Evolutionary conservation across 2,797 vertebrate species (phyloP).

Genomic region (Acipenser transmontanus): DNA sequence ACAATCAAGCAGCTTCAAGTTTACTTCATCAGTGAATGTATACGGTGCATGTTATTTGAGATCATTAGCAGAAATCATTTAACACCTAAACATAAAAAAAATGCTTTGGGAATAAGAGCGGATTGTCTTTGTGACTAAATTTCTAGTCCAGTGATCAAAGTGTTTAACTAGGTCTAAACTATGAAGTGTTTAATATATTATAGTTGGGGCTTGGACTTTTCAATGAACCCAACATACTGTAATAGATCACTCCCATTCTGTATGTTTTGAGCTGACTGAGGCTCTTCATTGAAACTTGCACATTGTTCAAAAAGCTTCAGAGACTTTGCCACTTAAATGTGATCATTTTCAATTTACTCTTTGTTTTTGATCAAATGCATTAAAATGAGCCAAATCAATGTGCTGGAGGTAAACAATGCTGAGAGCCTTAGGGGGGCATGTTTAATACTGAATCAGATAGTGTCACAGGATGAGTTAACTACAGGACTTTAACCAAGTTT

Average conservation of each 20-base stretch:
- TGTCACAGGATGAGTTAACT: background rate
- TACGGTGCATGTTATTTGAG: constrained; percentile 1
- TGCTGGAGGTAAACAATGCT: no score
- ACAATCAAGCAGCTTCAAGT: background rate
- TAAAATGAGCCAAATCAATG: no score
- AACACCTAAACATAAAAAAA: background rate
- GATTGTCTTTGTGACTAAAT: background rate
- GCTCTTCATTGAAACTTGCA: background rate
- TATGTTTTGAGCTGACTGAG: background rate
- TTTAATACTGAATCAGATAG: no score
- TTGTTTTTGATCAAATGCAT: no score
- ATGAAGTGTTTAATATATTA: background rate
- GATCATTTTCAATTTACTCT: background rate
- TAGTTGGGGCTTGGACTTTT: background rate
- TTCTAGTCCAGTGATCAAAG: background rate
- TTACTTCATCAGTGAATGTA: constrained; percentile 1
- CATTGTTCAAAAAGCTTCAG: background rate
- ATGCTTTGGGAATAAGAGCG: background rate
- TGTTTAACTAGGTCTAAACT: background rate
- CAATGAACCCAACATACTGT: background rate
- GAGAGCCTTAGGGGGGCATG: no score
- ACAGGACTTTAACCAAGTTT: background rate
- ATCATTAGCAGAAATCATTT: constrained; percentile 10
- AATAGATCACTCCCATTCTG: background rate
- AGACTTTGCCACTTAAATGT: background rate